These are phyloP conservation scores for Cremastinae sp. DNA, from an alignment of 2,888 invertebrate species.

Conservation along the genomic window DNA sequence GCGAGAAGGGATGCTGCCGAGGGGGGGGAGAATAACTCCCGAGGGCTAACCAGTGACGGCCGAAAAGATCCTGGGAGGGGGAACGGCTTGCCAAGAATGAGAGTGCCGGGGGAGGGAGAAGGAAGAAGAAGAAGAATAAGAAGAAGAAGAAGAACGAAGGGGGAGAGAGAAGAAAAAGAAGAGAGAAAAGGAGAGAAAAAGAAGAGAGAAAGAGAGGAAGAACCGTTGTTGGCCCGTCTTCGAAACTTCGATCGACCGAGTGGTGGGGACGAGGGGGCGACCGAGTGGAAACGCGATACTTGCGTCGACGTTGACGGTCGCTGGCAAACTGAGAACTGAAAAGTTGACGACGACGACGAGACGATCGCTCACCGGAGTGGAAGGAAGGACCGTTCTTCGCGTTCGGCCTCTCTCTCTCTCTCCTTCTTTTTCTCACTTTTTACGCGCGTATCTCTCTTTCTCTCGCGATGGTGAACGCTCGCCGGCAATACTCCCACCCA, in stretches of 20 bases:
- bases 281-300: conserved; percentile 51
- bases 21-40: conserved; percentile 10
- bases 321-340: conserved; percentile 75
- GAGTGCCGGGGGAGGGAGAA: conserved; percentile 16
- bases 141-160: conserved; percentile 27
- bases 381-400: conserved; percentile 64
- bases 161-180: conserved; percentile 8
- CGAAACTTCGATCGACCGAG: conserved; percentile 6
- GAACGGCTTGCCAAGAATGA: neutral
- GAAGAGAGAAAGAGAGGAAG: conserved; percentile 31
- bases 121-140: neutral
- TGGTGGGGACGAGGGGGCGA: conserved; percentile 39
- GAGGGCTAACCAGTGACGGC: too few species aligned
- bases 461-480: conserved; percentile 19
- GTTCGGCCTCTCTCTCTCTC: too few species aligned
- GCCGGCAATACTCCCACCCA: conserved; percentile 54
- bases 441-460: conserved; percentile 43
- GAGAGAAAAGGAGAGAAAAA: conserved; percentile 11
- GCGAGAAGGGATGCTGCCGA: conserved; percentile 13
- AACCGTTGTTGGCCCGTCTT: conserved; percentile 33
- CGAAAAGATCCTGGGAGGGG: too few species aligned
- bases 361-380: conserved; percentile 57
- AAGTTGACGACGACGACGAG: conserved; percentile 54
- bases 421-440: too few species aligned
- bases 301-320: conserved; percentile 71